Evolutionary conservation across 2,797 vertebrate genomes (phyloP), one percentile per base, ranked within the genome.

Genomic region (Todus mexicanus): DNA sequence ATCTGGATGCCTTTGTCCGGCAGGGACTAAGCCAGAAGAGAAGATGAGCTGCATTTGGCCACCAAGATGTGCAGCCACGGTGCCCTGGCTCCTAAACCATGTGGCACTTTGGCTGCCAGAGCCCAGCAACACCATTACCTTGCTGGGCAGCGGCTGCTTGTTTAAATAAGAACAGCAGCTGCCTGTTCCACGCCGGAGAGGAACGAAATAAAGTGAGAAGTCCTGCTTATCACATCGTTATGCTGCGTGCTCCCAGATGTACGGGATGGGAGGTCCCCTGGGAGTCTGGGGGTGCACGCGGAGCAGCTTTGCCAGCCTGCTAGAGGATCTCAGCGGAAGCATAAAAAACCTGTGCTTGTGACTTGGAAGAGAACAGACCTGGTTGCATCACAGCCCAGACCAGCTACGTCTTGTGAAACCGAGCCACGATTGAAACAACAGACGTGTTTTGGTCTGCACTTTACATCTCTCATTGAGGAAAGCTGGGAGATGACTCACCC

Each of bases 51-150:
- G 47, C 0, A 0, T 73, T 63, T 73, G 60, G 51, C 60, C 69
- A 76, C 38, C 5, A 6, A 20, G 3, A 3, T 1, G 0, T 4
- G 35, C 0, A 1, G 53, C 37, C 47, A 9, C 0, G 0, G 42
- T 25, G 26, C 19, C 9, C 47, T 3, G 5, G 66, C 64, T 70
- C 79, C 72, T 19, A 53, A 81, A 57, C 23, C 82, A 8, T 50
- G n/a, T 10, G 66, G 77, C n/a, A 5, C 29, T 53, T 31, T 0
- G 29, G 45, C 48, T 77, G 17, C 71, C 22, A 22, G 19, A 1
- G 14, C 77, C 25, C 14, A 16, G 50, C 78, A 33, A 0, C 31
- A 8, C 45, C 51, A 12, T 48, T 2, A 4, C 61, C 59, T 33
- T 3, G 8, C 19, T 11, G 47, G 61, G 85, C 60, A 56, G 69